phyloP scores from a whole-genome alignment of 2,113 vertebrate genomes.

The Tringa solitaria region DNA sequence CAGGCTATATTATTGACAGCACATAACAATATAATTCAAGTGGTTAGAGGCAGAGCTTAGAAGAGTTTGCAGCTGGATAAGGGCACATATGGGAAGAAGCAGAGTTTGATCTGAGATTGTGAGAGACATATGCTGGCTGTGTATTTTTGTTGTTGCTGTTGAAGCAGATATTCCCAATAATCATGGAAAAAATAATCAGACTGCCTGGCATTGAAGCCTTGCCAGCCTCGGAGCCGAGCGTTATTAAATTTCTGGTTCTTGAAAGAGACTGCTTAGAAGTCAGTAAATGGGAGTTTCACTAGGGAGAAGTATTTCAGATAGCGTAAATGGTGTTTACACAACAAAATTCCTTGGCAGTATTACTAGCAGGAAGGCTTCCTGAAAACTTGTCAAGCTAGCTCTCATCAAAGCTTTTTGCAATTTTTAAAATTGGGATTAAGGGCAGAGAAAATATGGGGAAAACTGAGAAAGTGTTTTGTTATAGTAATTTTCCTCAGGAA shows the following conservation, averaged over 20 bases:
- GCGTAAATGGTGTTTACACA: constrained; percentile 31
- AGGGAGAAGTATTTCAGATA: not conserved
- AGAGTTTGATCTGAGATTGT: not conserved
- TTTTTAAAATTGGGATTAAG: not conserved
- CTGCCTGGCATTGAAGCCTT: constrained; percentile 18
- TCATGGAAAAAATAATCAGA: constrained; percentile 1
- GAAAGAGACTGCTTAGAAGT: constrained; percentile 3
- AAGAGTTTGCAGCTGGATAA: constrained; percentile 46
- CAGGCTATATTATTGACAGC: constrained; percentile 3
- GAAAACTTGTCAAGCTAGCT: constrained; percentile 32
- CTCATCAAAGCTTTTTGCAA: not conserved
- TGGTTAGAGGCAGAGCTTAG: not conserved
- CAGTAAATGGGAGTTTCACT: constrained; percentile 25
- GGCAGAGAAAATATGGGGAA: not conserved
- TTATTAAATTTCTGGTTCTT: constrained; percentile 20
- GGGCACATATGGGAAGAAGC: not conserved
- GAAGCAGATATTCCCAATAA: constrained; percentile 29
- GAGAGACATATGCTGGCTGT: not conserved
- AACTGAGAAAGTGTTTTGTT: not conserved
- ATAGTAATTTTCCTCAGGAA: not conserved
- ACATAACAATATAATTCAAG: constrained; percentile 3
- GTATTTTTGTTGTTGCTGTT: not conserved
- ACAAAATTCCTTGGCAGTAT: constrained; percentile 36
- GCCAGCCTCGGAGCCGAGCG: constrained; percentile 6
- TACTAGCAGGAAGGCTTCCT: not conserved